Percentiles rank a stretch among this genome's conserved stretches.
Evolutionary conservation across 2,888 invertebrate genomes (phyloP).

Genomic region (Cylloceria caligata): DNA sequence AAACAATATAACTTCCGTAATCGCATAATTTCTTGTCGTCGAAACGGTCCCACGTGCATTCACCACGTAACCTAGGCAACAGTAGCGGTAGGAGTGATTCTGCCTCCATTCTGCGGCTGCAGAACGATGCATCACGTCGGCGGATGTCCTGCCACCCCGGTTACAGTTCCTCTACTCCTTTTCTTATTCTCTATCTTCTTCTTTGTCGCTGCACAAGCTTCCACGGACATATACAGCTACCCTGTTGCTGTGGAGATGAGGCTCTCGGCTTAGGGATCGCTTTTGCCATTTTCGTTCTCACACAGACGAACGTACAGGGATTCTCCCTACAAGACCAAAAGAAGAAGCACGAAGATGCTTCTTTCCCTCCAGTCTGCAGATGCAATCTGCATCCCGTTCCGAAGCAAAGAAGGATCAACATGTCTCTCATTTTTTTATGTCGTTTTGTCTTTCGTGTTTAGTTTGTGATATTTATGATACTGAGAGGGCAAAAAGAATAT

Average conservation of each 20-base stretch:
- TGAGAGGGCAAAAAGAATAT: not conserved
- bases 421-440: constrained; percentile 3
- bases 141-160: constrained; percentile 72
- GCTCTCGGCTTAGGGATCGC: constrained; percentile 13
- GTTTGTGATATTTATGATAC: constrained; percentile 2
- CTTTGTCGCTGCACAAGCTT: constrained; percentile 45
- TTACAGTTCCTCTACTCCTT: constrained; percentile 46
- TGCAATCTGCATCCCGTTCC: constrained; percentile 41
- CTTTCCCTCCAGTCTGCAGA: constrained; percentile 8
- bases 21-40: constrained; percentile 64
- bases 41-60: constrained; percentile 4
- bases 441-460: constrained; percentile 5
- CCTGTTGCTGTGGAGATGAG: constrained; percentile 28
- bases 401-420: constrained; percentile 18
- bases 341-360: constrained; percentile 32
- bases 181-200: constrained; percentile 62
- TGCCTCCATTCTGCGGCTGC: constrained; percentile 38
- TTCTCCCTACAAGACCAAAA: constrained; percentile 10
- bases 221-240: constrained; percentile 32
- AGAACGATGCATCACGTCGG: constrained; percentile 74
- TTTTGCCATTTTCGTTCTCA: constrained; percentile 29
- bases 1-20: constrained; percentile 66
- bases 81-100: constrained; percentile 27
- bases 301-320: constrained; percentile 17
- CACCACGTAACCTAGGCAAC: constrained; percentile 23